Evolutionary conservation across 2,888 invertebrate genomes (phyloP), one percentile per base, ranked within the genome.

Genomic region (Gnatocerus cornutus): DNA sequence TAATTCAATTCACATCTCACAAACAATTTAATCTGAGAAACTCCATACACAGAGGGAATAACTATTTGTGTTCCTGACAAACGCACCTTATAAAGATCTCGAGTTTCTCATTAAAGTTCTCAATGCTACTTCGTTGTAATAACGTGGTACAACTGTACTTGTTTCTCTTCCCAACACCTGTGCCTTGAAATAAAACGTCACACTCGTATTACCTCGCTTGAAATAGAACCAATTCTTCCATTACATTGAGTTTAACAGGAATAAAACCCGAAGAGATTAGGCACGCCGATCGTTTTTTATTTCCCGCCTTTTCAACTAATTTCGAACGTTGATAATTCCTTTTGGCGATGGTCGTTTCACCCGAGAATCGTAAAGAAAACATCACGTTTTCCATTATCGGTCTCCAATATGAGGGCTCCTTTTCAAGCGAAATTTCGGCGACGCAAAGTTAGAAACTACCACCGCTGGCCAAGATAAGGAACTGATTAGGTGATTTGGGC

Each of bases 341-440:
- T 41, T 41, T 13, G 41, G 41, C 6, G 41, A 21, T 50, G 3
- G 46, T 27, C 29, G 27, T 21, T 29, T 41, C 41, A 12, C 29
- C n/a, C 21, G 16, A 50, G 29, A 21, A 16, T 55, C 55, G 55
- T 37, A 10, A 55, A 39, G 55, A 16, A 55, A 39, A 39, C 37
- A 55, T 55, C 56, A 56, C 56, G 56, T 56, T 41, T 43, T 10
- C 16, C 56, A 43, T 56, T 56, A 56, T 56, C 41, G 55, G 48
- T 46, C 10, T 46, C 48, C 29, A 50, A 8, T 46, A 46, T 46
- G 46, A n/a, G 46, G 46, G 5, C 46, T 46, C 46, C 14, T 6
- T 21, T 14, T 16, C 13, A 46, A 46, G 3, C 39, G 16, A 30
- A 55, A 55, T 55, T 55, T 55, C 55, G 56, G 3, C 8, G 3